Conservation (phyloP, 2,888 invertebrate genomes). For the Philereme transversata region DNA sequence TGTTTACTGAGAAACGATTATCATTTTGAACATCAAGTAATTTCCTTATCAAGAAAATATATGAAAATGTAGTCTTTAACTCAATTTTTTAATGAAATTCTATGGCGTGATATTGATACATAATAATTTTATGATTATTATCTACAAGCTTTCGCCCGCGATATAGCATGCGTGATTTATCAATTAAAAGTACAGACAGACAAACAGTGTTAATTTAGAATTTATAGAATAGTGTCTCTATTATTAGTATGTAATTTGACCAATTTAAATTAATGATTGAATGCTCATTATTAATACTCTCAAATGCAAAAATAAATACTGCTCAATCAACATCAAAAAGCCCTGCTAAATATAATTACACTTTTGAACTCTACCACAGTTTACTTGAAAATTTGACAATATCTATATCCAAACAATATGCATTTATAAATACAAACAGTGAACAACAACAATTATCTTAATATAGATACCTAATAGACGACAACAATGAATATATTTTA, state of each 20-base stretch:
- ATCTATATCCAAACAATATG: conserved; percentile 22
- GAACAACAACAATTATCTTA: conserved; percentile 44
- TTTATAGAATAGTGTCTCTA: too few species aligned
- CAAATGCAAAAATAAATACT: neutral
- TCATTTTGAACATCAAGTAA: neutral
- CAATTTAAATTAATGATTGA: too few species aligned
- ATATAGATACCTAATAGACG: conserved; percentile 5
- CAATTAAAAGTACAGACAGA: too few species aligned
- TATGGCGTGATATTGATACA: too few species aligned
- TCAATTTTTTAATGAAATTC: too few species aligned
- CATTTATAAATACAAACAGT: conserved; percentile 42
- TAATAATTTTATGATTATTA: too few species aligned
- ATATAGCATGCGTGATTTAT: too few species aligned
- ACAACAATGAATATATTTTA: conserved; percentile 56
- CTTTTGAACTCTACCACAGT: neutral
- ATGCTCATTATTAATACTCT: neutral
- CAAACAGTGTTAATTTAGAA: too few species aligned
- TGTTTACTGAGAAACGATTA: neutral
- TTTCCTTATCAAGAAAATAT: neutral
- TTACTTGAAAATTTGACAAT: conserved; percentile 9
- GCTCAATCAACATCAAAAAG: too few species aligned
- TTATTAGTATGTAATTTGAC: too few species aligned
- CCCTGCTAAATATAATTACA: neutral
- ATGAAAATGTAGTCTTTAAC: too few species aligned
- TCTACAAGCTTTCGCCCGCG: too few species aligned